Conservation (phyloP, 2,797 vertebrate genomes). For the Coilia nasus region DNA sequence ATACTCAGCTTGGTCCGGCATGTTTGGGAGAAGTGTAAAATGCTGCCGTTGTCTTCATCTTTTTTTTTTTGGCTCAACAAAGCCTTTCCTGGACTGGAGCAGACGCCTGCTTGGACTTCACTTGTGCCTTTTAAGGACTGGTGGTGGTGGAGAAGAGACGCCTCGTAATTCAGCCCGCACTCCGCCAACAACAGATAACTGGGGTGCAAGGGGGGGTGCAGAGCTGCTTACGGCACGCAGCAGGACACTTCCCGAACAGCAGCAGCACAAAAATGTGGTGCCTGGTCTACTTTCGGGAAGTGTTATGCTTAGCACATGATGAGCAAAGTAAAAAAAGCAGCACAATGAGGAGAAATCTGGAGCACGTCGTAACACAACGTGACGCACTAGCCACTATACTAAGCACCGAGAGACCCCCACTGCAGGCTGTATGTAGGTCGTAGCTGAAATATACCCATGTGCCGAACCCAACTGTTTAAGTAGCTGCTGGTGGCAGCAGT, state of each 20-base stretch:
- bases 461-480: neutral
- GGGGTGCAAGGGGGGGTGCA: too few relatives aligned
- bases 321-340: neutral
- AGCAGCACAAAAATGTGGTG: too few relatives aligned
- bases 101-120: neutral
- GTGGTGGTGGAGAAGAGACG: neutral
- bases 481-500: neutral
- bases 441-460: neutral
- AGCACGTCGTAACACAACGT: neutral
- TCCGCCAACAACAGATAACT: neutral
- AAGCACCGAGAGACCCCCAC: neutral
- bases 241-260: too few relatives aligned
- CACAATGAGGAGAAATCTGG: neutral
- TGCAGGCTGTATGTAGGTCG: neutral
- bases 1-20: too few relatives aligned
- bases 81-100: neutral
- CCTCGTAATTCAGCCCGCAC: neutral
- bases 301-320: neutral
- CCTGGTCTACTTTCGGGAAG: too few relatives aligned
- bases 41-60: neutral
- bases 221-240: neutral
- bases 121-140: neutral
- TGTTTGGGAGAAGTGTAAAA: neutral
- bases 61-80: conserved; percentile 1
- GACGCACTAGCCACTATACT: neutral